A percentile compares a stretch with the other conserved stretches of the same genome.
Conservation (phyloP, 2,113 vertebrate genomes). For the Strix uralensis region DNA sequence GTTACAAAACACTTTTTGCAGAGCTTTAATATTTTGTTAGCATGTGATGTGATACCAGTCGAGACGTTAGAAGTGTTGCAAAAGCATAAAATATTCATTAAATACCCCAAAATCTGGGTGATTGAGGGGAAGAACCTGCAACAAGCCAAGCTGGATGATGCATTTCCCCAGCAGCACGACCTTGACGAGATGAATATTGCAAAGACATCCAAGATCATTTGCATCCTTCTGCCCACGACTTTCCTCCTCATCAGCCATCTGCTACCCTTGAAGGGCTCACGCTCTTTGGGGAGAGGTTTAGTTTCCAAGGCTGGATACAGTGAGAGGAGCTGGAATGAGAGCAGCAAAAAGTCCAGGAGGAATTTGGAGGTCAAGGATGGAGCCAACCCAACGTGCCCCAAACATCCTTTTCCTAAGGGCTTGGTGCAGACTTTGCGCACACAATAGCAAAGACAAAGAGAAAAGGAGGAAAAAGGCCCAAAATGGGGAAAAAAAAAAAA, state of each 20-base stretch:
- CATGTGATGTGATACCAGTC: rapidly evolving
- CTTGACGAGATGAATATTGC: neutral
- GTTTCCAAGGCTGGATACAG: neutral
- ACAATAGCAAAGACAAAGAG: neutral
- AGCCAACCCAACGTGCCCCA: rapidly evolving
- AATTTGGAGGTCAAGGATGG: neutral
- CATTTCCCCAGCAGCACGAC: neutral
- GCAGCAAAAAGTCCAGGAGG: neutral
- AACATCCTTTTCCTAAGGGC: neutral
- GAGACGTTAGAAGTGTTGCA: neutral
- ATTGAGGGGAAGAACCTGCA: neutral
- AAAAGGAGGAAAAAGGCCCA: neutral
- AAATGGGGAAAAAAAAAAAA: neutral
- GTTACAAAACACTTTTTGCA: neutral
- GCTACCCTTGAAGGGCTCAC: slow-evolving; percentile 19
- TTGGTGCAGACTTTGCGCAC: rapidly evolving
- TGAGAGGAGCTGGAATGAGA: neutral
- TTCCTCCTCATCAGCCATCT: slow-evolving; percentile 50
- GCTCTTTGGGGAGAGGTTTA: slow-evolving; percentile 1
- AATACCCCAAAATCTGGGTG: neutral
- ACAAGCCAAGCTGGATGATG: neutral
- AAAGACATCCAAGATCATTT: slow-evolving; percentile 1
- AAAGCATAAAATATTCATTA: neutral
- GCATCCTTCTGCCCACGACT: slow-evolving; percentile 41
- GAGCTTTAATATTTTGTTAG: neutral